These are phyloP conservation scores for Pomacea canaliculata DNA, from an alignment of 2,888 invertebrate species.

Conservation along the genomic window DNA sequence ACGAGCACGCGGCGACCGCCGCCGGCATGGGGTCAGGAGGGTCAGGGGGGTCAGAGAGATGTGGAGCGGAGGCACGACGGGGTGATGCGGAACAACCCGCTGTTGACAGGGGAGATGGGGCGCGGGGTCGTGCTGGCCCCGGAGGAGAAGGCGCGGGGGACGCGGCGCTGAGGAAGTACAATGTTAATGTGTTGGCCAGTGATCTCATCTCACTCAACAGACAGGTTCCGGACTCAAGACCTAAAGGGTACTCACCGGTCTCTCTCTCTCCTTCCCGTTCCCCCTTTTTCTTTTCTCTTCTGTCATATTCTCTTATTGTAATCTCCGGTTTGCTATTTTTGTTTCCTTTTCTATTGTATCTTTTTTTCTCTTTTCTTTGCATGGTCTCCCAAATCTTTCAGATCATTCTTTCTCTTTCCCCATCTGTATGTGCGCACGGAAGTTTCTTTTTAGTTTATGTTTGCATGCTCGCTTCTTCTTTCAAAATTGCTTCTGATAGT, in stretches of 20 bases:
- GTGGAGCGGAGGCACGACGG: neutral
- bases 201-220: slow-evolving; percentile 55
- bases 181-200: slow-evolving; percentile 51
- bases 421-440: too few relatives aligned
- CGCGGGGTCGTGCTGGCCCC: slow-evolving; percentile 29
- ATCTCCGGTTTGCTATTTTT: neutral
- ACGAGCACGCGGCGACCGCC: too few relatives aligned
- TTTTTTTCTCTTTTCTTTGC: slow-evolving; percentile 11
- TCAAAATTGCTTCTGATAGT: neutral
- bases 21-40: neutral
- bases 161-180: slow-evolving; percentile 33
- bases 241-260: slow-evolving; percentile 42
- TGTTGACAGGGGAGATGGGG: slow-evolving; percentile 33
- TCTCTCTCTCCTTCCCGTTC: neutral
- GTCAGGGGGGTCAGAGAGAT: neutral
- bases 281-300: neutral
- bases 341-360: neutral
- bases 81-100: slow-evolving; percentile 7
- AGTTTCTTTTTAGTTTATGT: neutral
- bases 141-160: slow-evolving; percentile 28
- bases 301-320: neutral
- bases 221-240: slow-evolving; percentile 56
- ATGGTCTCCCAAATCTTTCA: neutral
- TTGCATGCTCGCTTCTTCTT: neutral
- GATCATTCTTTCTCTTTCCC: too few relatives aligned